Evolutionary conservation across 2,113 vertebrate species (phyloP).

Genomic region (Rhea americana): DNA sequence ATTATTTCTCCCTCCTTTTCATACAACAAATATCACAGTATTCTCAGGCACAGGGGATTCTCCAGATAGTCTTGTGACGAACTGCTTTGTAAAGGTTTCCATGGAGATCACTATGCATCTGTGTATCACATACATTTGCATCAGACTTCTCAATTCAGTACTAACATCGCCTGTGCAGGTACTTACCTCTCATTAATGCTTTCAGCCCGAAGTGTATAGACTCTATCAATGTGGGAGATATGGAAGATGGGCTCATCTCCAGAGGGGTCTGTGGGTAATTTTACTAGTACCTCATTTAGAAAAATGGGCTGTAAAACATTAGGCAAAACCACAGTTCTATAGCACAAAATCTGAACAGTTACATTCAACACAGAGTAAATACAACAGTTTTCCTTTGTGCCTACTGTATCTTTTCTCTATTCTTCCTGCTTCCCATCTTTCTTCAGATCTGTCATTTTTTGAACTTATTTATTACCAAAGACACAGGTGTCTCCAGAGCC

Average conservation of each 20-base stretch:
- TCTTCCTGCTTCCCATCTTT: neutral
- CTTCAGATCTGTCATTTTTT: neutral
- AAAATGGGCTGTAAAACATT: slow-evolving; percentile 91
- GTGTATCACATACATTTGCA: neutral
- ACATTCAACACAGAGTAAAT: neutral
- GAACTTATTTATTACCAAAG: neutral
- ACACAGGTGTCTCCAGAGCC: neutral
- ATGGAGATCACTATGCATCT: neutral
- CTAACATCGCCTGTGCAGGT: neutral
- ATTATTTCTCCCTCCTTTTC: neutral
- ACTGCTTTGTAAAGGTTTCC: neutral
- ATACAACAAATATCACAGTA: neutral
- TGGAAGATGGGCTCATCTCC: slow-evolving; percentile 98
- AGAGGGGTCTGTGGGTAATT: slow-evolving; percentile 96
- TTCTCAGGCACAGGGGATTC: neutral
- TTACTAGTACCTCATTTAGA: slow-evolving; percentile 96
- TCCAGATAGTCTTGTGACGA: neutral
- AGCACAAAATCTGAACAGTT: neutral
- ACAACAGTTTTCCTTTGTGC: neutral
- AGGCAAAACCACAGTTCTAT: slow-evolving; percentile 42
- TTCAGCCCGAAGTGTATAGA: slow-evolving; percentile 95
- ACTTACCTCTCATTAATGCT: slow-evolving; percentile 95
- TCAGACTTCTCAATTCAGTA: neutral
- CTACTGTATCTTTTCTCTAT: neutral
- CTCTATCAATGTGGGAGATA: slow-evolving; percentile 97